A percentile compares a stretch with the other conserved stretches of the same genome.
Conservation (phyloP, 2,113 vertebrate genomes). For the Eretmochelys imbricata region DNA sequence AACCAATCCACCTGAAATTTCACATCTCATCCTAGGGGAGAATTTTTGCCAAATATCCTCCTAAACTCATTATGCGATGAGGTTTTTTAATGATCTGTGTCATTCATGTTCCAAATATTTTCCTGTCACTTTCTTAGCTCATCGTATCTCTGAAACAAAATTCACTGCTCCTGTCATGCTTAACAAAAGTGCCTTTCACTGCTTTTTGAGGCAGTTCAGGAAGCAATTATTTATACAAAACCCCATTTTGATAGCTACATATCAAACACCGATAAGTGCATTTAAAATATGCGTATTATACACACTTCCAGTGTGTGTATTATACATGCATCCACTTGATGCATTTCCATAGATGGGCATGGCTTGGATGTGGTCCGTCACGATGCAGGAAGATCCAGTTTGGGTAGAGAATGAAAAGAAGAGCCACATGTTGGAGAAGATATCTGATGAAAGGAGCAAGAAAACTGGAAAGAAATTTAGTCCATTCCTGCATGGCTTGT, state of each 20-base stretch:
- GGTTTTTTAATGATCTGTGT: background rate
- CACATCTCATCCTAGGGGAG: background rate
- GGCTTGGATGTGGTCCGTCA: background rate
- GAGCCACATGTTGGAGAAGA: background rate
- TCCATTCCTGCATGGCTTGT: too few species aligned
- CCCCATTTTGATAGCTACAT: too few species aligned
- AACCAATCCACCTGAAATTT: background rate
- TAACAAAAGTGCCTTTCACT: background rate
- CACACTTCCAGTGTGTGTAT: rapidly evolving
- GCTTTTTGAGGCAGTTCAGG: background rate
- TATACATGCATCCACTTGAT: background rate
- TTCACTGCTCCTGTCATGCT: background rate
- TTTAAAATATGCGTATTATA: background rate
- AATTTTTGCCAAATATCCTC: background rate
- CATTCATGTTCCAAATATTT: background rate
- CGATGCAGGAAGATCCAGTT: background rate
- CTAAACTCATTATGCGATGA: background rate
- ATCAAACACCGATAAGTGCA: background rate
- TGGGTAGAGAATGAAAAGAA: background rate
- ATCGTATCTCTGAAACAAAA: background rate
- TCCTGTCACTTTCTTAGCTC: background rate
- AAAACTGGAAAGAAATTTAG: background rate
- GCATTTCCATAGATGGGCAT: background rate
- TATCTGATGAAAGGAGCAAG: background rate
- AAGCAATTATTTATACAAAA: background rate